Base-by-base conservation (phyloP, 2,888 invertebrate species). In the Mythimna loreyi region DNA sequence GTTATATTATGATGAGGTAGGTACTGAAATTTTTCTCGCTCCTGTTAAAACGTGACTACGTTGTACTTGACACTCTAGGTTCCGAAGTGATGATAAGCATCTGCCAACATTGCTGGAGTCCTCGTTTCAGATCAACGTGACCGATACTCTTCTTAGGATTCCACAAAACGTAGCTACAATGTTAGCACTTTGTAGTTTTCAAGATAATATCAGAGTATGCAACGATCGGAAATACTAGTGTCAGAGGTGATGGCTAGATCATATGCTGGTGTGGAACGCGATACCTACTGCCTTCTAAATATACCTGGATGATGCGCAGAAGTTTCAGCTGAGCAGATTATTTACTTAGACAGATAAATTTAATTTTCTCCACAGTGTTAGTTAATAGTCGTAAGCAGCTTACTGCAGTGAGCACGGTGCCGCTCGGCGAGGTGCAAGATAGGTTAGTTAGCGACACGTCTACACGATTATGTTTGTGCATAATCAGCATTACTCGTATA, bases 101-200 rank as follows among this genome's bases (percentile, higher is more conserved):
- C 69, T 55, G 43, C 40, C 33, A 57, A 57, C 23, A 55, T n/a
- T 40, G 50, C 47, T 25, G 30, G 19, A 47, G 7, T 53, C 13
- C 33, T 28, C 58, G 52, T 50, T 61, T 30, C 6, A 50, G 76
- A 80, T 75, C 47, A 21, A 68, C 64, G 64, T 75, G 76, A 55
- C 45, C 30, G 59, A 68, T 80, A 59, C 4, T 7, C 11, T 4
- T 19, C 25, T 19, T n/a, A 30, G 50, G 30, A 47, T 19, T 55
- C 23, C 13, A n/a, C 36, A 25, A 45, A 43, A 5, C 40, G 11
- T n/a, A 11, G 40, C 56, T 30, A 25, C 56, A 60, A 23, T 43
- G 47, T 65, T 5, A 50, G 21, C 21, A 16, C 16, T 53, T 13
- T 13, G 23, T 7, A 5, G 40, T 58, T 5, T 30, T 2, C 0